Evolutionary conservation across 2,797 vertebrate species (phyloP).

Genomic region (Pseudocheirus occidentalis): DNA sequence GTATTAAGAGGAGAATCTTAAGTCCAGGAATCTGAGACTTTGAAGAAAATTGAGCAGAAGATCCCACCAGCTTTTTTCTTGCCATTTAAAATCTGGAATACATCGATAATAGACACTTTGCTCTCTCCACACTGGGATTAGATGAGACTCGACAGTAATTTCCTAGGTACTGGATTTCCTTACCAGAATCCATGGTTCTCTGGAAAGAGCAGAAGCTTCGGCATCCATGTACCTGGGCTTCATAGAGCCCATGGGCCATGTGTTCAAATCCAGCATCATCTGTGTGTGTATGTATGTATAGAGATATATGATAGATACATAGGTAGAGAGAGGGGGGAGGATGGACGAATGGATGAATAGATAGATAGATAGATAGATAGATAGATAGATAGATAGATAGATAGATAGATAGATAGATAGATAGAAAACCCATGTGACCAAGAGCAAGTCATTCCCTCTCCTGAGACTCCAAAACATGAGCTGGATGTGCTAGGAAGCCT

Average conservation of each 20-base stretch:
- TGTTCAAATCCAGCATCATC: background rate
- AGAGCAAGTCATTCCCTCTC: background rate
- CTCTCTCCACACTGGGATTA: fast-evolving
- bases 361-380: background rate
- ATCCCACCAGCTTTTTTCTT: background rate
- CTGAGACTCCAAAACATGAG: background rate
- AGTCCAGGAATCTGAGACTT: background rate
- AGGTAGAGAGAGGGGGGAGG: too few relatives aligned
- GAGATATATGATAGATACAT: background rate
- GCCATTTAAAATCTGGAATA: background rate
- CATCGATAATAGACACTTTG: fast-evolving
- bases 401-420: background rate
- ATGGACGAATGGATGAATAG: too few relatives aligned
- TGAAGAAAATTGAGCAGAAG: background rate
- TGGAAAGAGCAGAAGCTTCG: background rate
- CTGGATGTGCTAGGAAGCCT: background rate
- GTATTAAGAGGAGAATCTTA: background rate
- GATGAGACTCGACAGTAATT: background rate
- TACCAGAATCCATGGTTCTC: background rate
- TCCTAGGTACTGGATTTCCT: background rate
- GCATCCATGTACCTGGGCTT: background rate
- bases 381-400: background rate
- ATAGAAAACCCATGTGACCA: background rate
- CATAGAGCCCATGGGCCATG: background rate
- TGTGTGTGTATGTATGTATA: background rate